Percentiles rank a stretch among this genome's conserved stretches.
These are phyloP conservation scores for Orchesella flavescens DNA, from an alignment of 2,888 invertebrate genomes.

Conservation along the genomic window DNA sequence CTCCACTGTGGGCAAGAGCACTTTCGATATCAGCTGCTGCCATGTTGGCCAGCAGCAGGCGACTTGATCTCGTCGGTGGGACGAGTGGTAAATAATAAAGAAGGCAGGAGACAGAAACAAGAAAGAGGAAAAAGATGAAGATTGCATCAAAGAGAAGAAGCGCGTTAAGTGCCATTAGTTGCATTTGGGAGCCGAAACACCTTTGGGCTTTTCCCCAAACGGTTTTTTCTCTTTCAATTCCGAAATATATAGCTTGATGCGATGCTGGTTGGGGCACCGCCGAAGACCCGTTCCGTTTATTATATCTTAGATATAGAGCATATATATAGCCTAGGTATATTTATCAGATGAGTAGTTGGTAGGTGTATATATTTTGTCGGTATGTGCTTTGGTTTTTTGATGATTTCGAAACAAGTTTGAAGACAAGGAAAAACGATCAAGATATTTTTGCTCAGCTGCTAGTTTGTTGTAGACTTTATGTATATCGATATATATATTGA, in stretches of 20 bases:
- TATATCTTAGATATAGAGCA: no score
- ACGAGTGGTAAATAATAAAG: conserved; percentile 84
- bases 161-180: conserved; percentile 89
- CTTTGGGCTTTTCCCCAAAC: conserved; percentile 59
- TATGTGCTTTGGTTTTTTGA: conserved; percentile 11
- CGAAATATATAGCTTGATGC: neutral
- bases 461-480: neutral
- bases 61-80: conserved; percentile 69
- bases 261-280: neutral
- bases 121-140: conserved; percentile 89
- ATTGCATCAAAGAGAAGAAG: conserved; percentile 91
- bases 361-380: neutral
- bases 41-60: conserved; percentile 67
- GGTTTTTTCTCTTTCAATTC: conserved; percentile 41
- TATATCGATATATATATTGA: neutral
- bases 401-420: conserved; percentile 9
- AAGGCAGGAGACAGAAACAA: conserved; percentile 87
- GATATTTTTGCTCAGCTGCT: neutral
- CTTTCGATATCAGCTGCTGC: conserved; percentile 69
- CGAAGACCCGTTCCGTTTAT: no score
- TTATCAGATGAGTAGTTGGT: neutral
- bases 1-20: conserved; percentile 60
- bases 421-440: conserved; percentile 8
- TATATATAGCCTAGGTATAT: no score
- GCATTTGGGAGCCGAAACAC: conserved; percentile 77